Evolutionary conservation across 2,113 vertebrate species (phyloP).

Genomic region (Orcinus orca): DNA sequence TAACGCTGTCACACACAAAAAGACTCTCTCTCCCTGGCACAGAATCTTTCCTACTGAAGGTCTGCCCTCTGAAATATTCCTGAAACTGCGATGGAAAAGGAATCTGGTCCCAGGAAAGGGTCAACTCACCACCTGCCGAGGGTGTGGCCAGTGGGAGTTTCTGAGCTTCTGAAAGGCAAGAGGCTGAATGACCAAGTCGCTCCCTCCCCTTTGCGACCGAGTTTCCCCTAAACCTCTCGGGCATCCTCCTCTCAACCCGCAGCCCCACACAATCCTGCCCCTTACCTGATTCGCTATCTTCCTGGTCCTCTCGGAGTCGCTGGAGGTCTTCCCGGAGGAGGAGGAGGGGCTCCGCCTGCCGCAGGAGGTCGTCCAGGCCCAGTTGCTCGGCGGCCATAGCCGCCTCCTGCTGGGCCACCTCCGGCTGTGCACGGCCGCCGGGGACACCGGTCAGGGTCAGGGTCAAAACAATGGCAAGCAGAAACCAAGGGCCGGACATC

Average conservation of each 20-base stretch:
- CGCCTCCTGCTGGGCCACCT: not conserved
- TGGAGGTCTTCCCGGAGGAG: slow-evolving; percentile 34
- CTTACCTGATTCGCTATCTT: slow-evolving; percentile 5
- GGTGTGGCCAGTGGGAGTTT: not conserved
- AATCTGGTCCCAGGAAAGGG: not conserved
- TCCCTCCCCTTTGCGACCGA: not conserved
- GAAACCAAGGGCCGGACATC: slow-evolving; percentile 54
- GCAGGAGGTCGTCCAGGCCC: not conserved
- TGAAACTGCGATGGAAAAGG: not conserved
- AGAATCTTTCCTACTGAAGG: not conserved
- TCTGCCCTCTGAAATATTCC: not conserved
- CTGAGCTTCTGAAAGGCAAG: not conserved
- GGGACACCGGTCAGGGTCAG: slow-evolving; percentile 11
- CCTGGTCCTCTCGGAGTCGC: not conserved
- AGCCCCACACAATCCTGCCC: rapidly evolving
- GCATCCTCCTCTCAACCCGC: rapidly evolving
- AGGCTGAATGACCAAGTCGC: not conserved
- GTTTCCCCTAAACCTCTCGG: rapidly evolving
- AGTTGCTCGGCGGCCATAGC: rapidly evolving
- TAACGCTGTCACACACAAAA: not conserved
- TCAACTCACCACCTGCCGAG: rapidly evolving
- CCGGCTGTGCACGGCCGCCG: not conserved
- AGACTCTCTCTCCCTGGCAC: not conserved
- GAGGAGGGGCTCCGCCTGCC: slow-evolving; percentile 4
- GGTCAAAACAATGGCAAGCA: slow-evolving; percentile 31